These are phyloP conservation scores for Drosophila tani DNA, from an alignment of 1,140 invertebrate species.

Conservation along the genomic window DNA sequence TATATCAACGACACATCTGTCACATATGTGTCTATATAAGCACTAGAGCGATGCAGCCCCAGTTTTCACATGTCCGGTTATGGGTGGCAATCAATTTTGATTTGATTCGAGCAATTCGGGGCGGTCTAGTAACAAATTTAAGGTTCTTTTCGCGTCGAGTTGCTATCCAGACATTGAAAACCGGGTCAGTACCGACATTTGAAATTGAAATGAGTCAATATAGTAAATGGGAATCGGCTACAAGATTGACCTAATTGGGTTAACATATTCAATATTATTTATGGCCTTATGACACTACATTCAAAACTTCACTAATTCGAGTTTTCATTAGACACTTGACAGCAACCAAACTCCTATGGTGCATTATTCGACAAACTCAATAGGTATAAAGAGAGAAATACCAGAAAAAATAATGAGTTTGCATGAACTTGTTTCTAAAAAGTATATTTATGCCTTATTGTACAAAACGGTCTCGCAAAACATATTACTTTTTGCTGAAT, in stretches of 20 bases:
- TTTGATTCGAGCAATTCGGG: conserved; percentile 4
- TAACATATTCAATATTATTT: background rate
- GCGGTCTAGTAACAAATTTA: background rate
- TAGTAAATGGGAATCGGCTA: background rate
- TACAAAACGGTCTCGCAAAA: too few species aligned
- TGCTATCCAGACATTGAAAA: conserved; percentile 15
- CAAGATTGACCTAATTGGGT: background rate
- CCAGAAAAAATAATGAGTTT: too few species aligned
- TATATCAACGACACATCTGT: conserved; percentile 45
- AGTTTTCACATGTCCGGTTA: conserved; percentile 19
- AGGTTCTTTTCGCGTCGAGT: background rate
- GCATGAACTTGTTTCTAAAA: too few species aligned
- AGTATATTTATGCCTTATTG: too few species aligned
- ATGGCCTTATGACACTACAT: too few species aligned
- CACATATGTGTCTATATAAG: conserved; percentile 20
- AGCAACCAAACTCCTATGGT: too few species aligned
- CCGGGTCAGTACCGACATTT: conserved; percentile 1
- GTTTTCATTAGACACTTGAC: too few species aligned
- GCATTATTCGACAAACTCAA: too few species aligned
- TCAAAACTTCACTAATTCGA: too few species aligned
- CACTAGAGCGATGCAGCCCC: conserved; percentile 1
- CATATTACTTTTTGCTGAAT: too few species aligned
- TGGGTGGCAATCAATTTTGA: conserved; percentile 18
- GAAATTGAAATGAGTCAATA: conserved; percentile 9
- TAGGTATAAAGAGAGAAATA: too few species aligned